Percentiles rank a stretch among this genome's conserved stretches.
Conservation (phyloP, 1,140 invertebrate genomes). For the Phthorimaea operculella region DNA sequence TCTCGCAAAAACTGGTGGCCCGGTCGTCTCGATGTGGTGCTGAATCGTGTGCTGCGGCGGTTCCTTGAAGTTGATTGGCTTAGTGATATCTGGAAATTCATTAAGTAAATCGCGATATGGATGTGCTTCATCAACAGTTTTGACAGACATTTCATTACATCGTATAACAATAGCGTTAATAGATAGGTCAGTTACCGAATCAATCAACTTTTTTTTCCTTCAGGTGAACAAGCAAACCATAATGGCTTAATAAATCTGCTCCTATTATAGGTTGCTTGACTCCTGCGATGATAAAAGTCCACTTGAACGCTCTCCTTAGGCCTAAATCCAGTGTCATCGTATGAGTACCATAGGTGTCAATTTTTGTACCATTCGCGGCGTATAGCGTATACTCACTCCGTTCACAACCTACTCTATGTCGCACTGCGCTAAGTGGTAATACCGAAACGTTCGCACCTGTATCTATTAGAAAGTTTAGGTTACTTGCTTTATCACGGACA, state of each 20-base stretch:
- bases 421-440: constrained; percentile 13
- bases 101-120: constrained; percentile 19
- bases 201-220: constrained; percentile 27
- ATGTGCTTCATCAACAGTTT: constrained; percentile 10
- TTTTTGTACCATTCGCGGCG: constrained; percentile 25
- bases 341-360: constrained; percentile 35
- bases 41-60: constrained; percentile 1
- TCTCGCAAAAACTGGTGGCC: constrained; percentile 37
- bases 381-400: constrained; percentile 19
- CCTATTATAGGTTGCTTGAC: constrained; percentile 43
- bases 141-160: not conserved
- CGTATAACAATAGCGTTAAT: not conserved
- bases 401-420: not conserved
- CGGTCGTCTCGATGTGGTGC: constrained; percentile 33
- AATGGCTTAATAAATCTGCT: constrained; percentile 44
- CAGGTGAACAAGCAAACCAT: constrained; percentile 38
- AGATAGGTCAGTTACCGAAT: constrained; percentile 18
- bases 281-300: constrained; percentile 45
- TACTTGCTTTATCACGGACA: constrained; percentile 18
- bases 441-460: constrained; percentile 39
- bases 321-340: constrained; percentile 29
- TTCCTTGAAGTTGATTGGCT: constrained; percentile 13
- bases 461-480: constrained; percentile 26
- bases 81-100: constrained; percentile 29
- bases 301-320: constrained; percentile 29